These are phyloP conservation scores for Tapera naevia DNA, from an alignment of 2,797 vertebrate species.

Conservation along the genomic window DNA sequence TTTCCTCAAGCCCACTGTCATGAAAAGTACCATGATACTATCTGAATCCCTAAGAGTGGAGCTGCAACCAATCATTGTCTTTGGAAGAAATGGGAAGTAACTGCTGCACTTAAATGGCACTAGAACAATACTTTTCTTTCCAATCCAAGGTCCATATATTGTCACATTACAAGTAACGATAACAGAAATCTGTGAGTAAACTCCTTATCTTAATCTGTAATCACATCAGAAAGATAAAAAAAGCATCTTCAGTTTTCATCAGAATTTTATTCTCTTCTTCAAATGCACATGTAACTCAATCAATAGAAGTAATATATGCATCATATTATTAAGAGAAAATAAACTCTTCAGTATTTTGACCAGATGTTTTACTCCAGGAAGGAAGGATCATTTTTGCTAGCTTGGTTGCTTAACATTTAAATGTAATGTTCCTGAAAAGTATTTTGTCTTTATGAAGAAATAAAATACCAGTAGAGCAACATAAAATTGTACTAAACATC, in stretches of 20 bases:
- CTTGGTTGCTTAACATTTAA: constrained; percentile 35
- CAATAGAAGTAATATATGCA: not conserved
- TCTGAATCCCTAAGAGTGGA: not conserved
- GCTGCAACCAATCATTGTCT: not conserved
- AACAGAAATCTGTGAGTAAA: not conserved
- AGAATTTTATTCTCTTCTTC: constrained; percentile 1
- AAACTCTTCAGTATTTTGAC: not conserved
- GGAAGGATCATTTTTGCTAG: not conserved
- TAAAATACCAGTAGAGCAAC: not conserved
- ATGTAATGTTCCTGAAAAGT: not conserved
- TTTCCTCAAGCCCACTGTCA: not conserved
- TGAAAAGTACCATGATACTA: not conserved
- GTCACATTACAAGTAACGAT: not conserved
- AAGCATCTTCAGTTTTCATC: not conserved
- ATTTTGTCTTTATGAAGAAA: constrained; percentile 19
- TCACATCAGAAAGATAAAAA: not conserved
- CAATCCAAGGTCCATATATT: not conserved
- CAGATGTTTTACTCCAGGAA: constrained; percentile 21
- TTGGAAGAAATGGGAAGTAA: not conserved
- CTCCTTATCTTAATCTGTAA: not conserved
- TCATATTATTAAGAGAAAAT: constrained; percentile 26
- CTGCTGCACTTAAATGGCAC: not conserved
- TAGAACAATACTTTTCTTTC: not conserved
- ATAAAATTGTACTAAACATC: not conserved
- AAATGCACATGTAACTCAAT: constrained; percentile 15